A percentile compares a stretch with the other conserved stretches of the same genome.
These are phyloP conservation scores for Cynopterus brachyotis DNA, from an alignment of 2,113 vertebrate species.

Conservation along the genomic window DNA sequence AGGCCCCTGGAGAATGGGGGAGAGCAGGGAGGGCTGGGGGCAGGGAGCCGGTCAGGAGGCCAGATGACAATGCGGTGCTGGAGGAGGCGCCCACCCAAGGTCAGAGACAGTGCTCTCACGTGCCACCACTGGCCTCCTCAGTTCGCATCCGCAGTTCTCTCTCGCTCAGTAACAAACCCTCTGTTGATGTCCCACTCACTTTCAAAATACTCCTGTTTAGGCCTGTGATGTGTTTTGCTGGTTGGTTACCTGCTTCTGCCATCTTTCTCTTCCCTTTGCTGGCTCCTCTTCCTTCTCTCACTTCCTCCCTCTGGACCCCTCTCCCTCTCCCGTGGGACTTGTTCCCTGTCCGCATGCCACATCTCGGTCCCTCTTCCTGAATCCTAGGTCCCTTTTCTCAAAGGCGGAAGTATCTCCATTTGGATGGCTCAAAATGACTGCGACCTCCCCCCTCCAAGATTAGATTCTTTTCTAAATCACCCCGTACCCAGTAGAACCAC, in stretches of 20 bases:
- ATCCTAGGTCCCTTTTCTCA: not conserved
- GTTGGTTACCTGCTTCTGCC: not conserved
- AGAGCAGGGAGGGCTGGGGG: not conserved
- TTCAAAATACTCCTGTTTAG: not conserved
- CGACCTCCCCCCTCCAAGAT: not conserved
- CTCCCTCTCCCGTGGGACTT: not conserved
- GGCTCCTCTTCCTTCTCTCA: not conserved
- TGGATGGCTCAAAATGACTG: not conserved
- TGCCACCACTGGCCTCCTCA: not conserved
- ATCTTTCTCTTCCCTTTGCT: not conserved
- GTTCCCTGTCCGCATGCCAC: not conserved
- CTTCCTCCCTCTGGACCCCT: not conserved
- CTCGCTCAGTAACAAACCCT: not conserved
- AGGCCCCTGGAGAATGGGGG: not conserved
- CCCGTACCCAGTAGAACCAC: not conserved
- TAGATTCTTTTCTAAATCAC: not conserved
- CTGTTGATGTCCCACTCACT: not conserved
- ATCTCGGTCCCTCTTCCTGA: not conserved
- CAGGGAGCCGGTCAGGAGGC: not conserved
- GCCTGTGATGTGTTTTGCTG: not conserved
- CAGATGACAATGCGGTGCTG: accelerated
- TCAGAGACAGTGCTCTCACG: accelerated
- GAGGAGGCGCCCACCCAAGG: not conserved
- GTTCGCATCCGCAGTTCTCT: not conserved
- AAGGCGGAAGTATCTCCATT: not conserved